Conservation (phyloP, 1,140 invertebrate genomes). For the Drosophila truncata region DNA sequence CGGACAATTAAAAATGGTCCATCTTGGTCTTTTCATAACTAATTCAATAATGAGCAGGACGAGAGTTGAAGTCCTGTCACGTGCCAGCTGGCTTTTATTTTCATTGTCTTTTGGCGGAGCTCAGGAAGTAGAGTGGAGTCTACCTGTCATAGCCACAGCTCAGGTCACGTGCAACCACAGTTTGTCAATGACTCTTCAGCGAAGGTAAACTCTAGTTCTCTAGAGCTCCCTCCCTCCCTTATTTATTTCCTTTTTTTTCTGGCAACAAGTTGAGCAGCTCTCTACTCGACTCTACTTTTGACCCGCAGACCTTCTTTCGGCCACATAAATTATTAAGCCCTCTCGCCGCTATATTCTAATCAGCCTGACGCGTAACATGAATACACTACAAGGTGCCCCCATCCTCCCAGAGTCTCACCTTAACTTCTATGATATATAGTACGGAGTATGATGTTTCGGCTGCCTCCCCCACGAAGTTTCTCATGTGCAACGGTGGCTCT, state of each 20-base stretch:
- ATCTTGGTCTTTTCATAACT: conserved; percentile 46
- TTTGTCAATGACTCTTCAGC: conserved; percentile 58
- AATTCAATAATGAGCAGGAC: conserved; percentile 77
- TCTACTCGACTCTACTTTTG: conserved; percentile 43
- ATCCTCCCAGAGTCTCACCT: neutral
- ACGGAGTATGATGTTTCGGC: conserved; percentile 5
- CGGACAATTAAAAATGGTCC: conserved; percentile 63
- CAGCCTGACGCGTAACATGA: conserved; percentile 80
- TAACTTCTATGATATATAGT: conserved; percentile 59
- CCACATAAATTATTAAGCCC: conserved; percentile 72
- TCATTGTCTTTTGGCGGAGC: conserved; percentile 58
- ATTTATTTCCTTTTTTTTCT: neutral
- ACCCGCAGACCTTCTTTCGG: conserved; percentile 78
- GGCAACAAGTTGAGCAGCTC: conserved; percentile 45
- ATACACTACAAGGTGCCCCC: conserved; percentile 18
- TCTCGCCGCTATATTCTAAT: conserved; percentile 77
- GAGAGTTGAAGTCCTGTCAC: conserved; percentile 66
- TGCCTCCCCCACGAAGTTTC: conserved; percentile 26
- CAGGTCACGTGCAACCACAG: conserved; percentile 71
- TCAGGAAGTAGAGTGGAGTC: conserved; percentile 11
- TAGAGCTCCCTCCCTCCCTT: conserved; percentile 1
- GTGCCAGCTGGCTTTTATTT: conserved; percentile 71
- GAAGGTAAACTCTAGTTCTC: neutral
- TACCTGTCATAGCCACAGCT: conserved; percentile 69
- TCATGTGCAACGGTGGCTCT: conserved; percentile 37